Percentiles rank a stretch among this genome's conserved stretches.
phyloP scores from a whole-genome alignment of 1,140 invertebrate genomes.

The Amyelois transitella region DNA sequence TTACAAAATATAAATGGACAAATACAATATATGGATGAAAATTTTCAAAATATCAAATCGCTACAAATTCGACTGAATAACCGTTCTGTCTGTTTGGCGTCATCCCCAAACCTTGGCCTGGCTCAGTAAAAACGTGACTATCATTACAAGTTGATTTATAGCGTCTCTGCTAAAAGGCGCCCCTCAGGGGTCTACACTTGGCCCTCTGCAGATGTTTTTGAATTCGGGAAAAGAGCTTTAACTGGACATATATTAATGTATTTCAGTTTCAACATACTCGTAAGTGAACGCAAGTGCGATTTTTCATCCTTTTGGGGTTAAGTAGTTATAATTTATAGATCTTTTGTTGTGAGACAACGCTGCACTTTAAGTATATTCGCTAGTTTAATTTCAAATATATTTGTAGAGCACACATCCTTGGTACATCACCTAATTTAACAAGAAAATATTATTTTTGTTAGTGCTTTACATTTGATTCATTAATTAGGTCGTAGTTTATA shows the following conservation, averaged over 20 bases:
- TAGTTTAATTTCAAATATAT: too few relatives aligned
- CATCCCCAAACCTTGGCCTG: not conserved
- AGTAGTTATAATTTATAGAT: too few relatives aligned
- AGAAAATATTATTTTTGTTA: too few relatives aligned
- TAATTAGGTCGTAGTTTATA: too few relatives aligned
- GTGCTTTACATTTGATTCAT: too few relatives aligned
- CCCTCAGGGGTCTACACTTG: constrained; percentile 13
- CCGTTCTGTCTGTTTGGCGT: not conserved
- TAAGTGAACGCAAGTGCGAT: not conserved
- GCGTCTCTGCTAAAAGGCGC: constrained; percentile 16
- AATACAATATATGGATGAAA: too few relatives aligned
- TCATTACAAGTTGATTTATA: constrained; percentile 46
- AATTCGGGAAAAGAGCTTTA: constrained; percentile 15
- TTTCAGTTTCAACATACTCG: constrained; percentile 9
- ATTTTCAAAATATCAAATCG: too few relatives aligned
- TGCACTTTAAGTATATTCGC: too few relatives aligned
- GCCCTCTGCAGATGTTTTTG: constrained; percentile 19
- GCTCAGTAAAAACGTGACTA: constrained; percentile 30
- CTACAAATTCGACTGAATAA: not conserved
- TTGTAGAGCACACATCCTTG: too few relatives aligned
- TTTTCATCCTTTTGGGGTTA: not conserved
- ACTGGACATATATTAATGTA: constrained; percentile 25
- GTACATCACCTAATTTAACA: too few relatives aligned
- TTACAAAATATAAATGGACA: too few relatives aligned
- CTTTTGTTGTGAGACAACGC: too few relatives aligned